These are phyloP conservation scores for Corapipo altera DNA, from an alignment of 2,113 vertebrate genomes.

Conservation along the genomic window DNA sequence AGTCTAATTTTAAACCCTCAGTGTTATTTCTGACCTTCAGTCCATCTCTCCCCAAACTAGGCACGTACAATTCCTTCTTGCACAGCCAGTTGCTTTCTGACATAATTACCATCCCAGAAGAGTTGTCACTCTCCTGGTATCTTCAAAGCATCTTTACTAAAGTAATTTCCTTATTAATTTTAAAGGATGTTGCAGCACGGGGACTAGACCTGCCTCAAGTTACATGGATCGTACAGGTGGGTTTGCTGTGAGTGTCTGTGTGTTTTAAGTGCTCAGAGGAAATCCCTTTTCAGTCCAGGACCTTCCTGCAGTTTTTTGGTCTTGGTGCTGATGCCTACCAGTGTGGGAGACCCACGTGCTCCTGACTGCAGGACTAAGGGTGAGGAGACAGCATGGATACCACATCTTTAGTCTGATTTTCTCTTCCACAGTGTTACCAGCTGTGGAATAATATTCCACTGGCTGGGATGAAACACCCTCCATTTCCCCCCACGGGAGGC, in stretches of 20 bases:
- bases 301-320: not conserved
- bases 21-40: not conserved
- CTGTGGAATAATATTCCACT: not conserved
- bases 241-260: not conserved
- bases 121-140: not conserved
- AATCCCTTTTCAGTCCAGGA: not conserved
- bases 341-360: not conserved
- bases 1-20: not conserved
- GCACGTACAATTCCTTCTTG: not conserved
- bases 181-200: slow-evolving; percentile 92
- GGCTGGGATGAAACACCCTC: not conserved
- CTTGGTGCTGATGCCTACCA: not conserved
- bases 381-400: not conserved
- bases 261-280: not conserved
- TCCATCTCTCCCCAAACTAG: not conserved
- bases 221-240: slow-evolving; percentile 95
- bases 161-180: slow-evolving; percentile 8
- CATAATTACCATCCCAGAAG: not conserved
- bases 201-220: slow-evolving; percentile 92
- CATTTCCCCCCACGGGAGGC: not conserved
- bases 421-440: not conserved
- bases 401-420: not conserved
- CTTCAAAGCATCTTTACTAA: not conserved
- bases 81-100: not conserved
- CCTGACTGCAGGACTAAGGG: not conserved